phyloP scores from a whole-genome alignment of 2,113 vertebrate species.

The Halcyon malimbica region DNA sequence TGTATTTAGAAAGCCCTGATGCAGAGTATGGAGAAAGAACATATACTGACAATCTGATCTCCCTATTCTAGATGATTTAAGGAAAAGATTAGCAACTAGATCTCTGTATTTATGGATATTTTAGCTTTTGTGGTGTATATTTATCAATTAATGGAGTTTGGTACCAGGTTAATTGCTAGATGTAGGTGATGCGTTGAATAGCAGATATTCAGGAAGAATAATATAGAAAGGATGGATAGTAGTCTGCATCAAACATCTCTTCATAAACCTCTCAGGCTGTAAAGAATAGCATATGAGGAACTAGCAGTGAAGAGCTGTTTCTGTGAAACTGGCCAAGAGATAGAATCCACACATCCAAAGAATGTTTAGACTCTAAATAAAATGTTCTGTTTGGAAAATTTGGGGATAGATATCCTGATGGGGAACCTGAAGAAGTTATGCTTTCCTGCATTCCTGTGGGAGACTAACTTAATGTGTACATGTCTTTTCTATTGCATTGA shows the following conservation, averaged over 20 bases:
- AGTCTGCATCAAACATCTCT: not conserved
- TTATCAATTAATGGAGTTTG: no score
- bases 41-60: no score
- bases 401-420: not conserved
- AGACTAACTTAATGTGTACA: not conserved
- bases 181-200: not conserved
- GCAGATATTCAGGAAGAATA: not conserved
- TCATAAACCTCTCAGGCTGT: not conserved
- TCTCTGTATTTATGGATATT: no score
- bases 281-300: not conserved
- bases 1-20: conserved; percentile 63
- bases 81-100: no score
- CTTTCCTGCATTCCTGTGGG: not conserved
- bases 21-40: conserved; percentile 22
- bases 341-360: not conserved
- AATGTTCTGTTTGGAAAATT: not conserved
- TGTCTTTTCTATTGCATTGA: not conserved
- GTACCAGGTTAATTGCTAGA: no score
- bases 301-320: not conserved
- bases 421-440: not conserved
- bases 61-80: no score
- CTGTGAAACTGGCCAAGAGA: not conserved
- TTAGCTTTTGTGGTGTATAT: no score
- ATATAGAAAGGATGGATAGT: not conserved
- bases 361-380: not conserved